phyloP scores from a whole-genome alignment of 2,888 invertebrate species.

The Archips xylosteana region DNA sequence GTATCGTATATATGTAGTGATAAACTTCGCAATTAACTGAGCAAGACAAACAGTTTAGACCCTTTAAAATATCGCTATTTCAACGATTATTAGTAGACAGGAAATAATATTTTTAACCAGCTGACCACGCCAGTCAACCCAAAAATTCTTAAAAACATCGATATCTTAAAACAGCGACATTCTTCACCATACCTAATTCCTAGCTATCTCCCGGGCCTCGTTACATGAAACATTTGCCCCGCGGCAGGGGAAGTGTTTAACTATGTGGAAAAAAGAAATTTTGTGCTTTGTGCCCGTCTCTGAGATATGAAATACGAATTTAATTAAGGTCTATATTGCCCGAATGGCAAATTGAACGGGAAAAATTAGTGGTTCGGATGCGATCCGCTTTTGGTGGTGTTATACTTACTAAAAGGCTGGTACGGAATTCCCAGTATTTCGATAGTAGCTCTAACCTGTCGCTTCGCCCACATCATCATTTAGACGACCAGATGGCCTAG shows the following conservation, averaged over 20 bases:
- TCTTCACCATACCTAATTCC: conserved; percentile 41
- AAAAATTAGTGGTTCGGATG: conserved; percentile 51
- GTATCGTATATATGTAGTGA: too few species aligned
- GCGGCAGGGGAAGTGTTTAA: conserved; percentile 65
- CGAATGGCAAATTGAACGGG: conserved; percentile 60
- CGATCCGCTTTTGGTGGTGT: background rate
- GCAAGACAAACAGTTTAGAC: too few species aligned
- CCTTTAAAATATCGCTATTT: too few species aligned
- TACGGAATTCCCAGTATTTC: too few species aligned
- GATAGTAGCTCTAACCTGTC: too few species aligned
- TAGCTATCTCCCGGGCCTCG: conserved; percentile 47
- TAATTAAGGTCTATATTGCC: conserved; percentile 69
- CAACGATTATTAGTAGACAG: too few species aligned
- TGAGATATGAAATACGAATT: conserved; percentile 74
- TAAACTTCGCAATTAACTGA: too few species aligned
- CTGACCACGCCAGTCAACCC: too few species aligned
- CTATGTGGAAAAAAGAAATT: conserved; percentile 71
- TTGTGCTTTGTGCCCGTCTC: conserved; percentile 57
- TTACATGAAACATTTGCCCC: conserved; percentile 65
- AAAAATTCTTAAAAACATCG: background rate
- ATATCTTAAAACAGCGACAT: conserved; percentile 1
- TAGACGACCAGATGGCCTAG: too few species aligned
- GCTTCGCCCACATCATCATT: too few species aligned
- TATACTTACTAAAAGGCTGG: too few species aligned
- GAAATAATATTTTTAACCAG: too few species aligned